A percentile compares a stretch with the other conserved stretches of the same genome.
Conservation (phyloP, 2,888 invertebrate species). For the Hartigia nigra region DNA sequence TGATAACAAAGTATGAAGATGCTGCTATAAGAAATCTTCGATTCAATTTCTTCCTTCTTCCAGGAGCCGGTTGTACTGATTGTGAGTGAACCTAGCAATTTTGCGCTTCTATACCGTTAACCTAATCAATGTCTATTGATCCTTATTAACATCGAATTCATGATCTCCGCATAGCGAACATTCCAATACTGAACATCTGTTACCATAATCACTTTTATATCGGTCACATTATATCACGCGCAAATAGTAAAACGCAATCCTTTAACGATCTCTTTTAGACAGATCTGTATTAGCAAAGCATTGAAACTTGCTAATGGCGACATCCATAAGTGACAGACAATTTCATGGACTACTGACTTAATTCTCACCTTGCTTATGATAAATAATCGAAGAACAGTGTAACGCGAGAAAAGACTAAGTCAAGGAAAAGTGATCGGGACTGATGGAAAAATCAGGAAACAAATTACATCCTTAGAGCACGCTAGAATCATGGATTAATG, state of each 20-base stretch:
- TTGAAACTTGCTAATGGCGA: neutral
- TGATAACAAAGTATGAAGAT: neutral
- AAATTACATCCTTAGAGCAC: neutral
- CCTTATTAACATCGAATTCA: constrained; percentile 50
- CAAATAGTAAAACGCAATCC: constrained; percentile 11
- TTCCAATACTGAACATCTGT: constrained; percentile 55
- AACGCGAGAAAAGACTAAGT: neutral
- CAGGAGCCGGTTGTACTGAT: neutral
- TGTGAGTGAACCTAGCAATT: constrained; percentile 40
- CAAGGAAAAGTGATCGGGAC: neutral
- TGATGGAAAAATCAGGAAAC: neutral
- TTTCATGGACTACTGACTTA: neutral
- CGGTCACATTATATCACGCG: constrained; percentile 40
- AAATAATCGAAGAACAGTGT: neutral
- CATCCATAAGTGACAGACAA: neutral
- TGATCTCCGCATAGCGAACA: constrained; percentile 53
- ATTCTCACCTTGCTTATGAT: neutral
- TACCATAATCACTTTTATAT: constrained; percentile 51
- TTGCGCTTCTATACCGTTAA: constrained; percentile 54
- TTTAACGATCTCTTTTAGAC: neutral
- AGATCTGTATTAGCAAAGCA: neutral
- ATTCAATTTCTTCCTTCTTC: neutral
- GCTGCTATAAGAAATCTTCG: neutral
- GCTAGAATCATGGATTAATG: neutral
- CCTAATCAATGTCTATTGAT: constrained; percentile 57